A percentile compares a stretch with the other conserved stretches of the same genome.
Conservation (phyloP, 2,113 vertebrate genomes). For the Dipodomys spectabilis region DNA sequence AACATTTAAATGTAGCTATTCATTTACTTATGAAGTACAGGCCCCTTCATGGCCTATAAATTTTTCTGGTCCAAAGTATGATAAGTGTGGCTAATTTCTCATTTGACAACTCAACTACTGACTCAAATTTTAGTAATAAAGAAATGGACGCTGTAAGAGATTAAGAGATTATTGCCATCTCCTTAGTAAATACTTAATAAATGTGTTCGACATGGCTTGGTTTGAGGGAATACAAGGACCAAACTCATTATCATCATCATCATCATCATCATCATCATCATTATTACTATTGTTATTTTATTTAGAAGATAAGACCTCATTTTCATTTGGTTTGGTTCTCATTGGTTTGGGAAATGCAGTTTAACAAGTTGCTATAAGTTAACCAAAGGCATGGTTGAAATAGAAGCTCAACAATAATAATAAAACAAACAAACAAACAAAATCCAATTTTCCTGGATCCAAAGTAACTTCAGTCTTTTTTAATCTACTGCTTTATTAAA, state of each 20-base stretch:
- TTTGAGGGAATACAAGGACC: background rate
- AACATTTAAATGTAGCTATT: constrained; percentile 53
- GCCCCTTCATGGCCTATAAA: constrained; percentile 16
- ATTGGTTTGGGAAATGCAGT: background rate
- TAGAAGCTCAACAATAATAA: background rate
- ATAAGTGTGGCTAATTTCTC: background rate
- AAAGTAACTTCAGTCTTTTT: background rate
- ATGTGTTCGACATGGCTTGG: background rate
- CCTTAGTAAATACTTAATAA: background rate
- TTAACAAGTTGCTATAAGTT: constrained; percentile 21
- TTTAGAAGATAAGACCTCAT: background rate
- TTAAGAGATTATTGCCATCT: background rate
- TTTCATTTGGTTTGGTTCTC: background rate
- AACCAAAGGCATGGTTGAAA: constrained; percentile 12
- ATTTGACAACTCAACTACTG: background rate
- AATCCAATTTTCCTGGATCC: constrained; percentile 8
- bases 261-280: no score
- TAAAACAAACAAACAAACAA: background rate
- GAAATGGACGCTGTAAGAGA: background rate
- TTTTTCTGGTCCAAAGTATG: background rate
- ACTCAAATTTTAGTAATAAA: constrained; percentile 33
- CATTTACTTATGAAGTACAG: constrained; percentile 12
- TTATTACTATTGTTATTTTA: no score
- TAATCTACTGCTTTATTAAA: background rate
- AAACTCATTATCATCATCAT: no score